These are phyloP conservation scores for Ciona savignyi DNA, from an alignment of 23 tunicate species.

Conservation along the genomic window DNA sequence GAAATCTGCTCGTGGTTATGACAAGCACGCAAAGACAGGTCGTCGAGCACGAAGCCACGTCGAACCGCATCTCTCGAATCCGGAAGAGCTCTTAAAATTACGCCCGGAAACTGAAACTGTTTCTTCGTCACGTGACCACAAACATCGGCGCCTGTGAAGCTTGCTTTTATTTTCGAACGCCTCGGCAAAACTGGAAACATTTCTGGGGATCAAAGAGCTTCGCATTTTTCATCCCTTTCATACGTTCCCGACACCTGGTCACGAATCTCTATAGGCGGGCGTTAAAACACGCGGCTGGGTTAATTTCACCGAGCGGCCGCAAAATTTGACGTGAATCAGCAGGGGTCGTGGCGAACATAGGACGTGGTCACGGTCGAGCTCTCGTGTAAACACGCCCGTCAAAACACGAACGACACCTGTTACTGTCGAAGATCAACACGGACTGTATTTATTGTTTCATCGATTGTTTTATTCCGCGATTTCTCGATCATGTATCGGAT, in stretches of 20 bases:
- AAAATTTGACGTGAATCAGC: not conserved
- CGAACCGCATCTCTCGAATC: too few species aligned
- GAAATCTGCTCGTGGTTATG: not conserved
- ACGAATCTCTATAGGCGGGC: not conserved
- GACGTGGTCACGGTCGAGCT: slow-evolving; percentile 1
- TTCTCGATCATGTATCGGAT: too few species aligned
- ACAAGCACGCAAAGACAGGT: too few species aligned
- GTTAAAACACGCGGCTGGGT: not conserved
- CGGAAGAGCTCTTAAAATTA: too few species aligned
- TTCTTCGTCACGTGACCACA: not conserved
- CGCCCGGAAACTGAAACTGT: not conserved
- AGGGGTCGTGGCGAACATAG: not conserved
- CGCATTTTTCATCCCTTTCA: not conserved
- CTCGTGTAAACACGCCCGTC: slow-evolving; percentile 19
- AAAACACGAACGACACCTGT: slow-evolving; percentile 11
- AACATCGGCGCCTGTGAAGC: not conserved
- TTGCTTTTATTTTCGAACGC: not conserved
- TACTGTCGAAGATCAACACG: not conserved
- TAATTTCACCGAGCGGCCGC: slow-evolving; percentile 5
- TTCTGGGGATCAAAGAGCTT: not conserved
- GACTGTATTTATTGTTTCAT: not conserved
- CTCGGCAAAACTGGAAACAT: not conserved
- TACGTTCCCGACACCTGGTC: not conserved
- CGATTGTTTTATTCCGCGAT: too few species aligned
- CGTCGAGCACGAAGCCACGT: too few species aligned